These are phyloP conservation scores for Hyposoter dolosus DNA, from an alignment of 2,888 invertebrate species.

Conservation along the genomic window DNA sequence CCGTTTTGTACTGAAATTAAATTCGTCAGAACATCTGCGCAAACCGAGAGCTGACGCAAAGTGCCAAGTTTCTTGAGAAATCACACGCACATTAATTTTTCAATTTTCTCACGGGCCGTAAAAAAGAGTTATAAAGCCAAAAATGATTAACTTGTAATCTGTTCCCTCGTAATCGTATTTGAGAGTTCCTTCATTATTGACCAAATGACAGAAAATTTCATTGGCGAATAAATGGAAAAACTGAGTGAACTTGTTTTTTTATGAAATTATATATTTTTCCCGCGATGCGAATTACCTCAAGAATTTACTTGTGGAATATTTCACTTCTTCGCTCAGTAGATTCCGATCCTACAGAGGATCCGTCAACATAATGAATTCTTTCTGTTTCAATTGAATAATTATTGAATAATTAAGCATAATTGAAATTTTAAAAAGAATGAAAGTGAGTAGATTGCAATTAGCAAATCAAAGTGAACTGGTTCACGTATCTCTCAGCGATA, in stretches of 20 bases:
- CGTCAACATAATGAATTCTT: not conserved
- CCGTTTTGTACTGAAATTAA: not conserved
- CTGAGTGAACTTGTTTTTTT: not conserved
- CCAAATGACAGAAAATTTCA: not conserved
- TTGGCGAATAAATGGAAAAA: not conserved
- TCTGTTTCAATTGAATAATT: not conserved
- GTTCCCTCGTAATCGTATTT: not conserved
- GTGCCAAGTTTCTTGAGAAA: not conserved
- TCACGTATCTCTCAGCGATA: not conserved
- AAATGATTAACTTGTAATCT: not conserved
- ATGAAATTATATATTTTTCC: not conserved
- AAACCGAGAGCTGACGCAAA: constrained; percentile 14
- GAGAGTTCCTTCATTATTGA: not conserved
- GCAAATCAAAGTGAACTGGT: not conserved
- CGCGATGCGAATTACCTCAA: not conserved
- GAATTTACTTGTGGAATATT: not conserved
- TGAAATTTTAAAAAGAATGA: not conserved
- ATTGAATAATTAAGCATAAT: not conserved
- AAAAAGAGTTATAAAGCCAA: constrained; percentile 12
- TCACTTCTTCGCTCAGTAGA: not conserved
- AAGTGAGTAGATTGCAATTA: not conserved
- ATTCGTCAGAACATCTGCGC: not conserved
- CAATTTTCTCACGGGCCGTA: constrained; percentile 5
- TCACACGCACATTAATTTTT: constrained; percentile 12
- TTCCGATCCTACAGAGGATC: not conserved